These are phyloP conservation scores for Octonoba sinensis DNA, from an alignment of 2,888 invertebrate genomes.

Conservation along the genomic window DNA sequence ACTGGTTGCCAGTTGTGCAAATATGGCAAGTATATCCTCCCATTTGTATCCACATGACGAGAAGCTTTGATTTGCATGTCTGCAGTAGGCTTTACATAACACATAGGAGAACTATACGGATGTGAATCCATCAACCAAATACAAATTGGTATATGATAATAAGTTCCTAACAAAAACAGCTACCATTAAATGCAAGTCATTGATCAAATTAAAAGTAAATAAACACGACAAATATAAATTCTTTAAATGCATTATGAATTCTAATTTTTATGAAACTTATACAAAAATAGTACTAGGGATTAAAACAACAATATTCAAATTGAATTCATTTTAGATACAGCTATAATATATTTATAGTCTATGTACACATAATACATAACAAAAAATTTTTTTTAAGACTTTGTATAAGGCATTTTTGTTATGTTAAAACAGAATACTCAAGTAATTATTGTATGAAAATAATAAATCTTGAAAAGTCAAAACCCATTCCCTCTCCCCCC, in stretches of 20 bases:
- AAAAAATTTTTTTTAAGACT: too few species aligned
- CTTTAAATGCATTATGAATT: neutral
- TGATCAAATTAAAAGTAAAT: neutral
- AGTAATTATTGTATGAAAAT: too few species aligned
- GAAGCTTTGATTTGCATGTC: conserved; percentile 97
- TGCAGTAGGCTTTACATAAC: conserved; percentile 88
- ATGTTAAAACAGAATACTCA: too few species aligned
- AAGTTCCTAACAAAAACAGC: conserved; percentile 74
- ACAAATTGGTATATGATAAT: conserved; percentile 96
- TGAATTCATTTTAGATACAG: too few species aligned
- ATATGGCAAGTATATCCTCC: conserved; percentile 96
- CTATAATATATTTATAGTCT: too few species aligned
- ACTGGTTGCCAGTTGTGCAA: conserved; percentile 87
- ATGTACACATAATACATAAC: too few species aligned
- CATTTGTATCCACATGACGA: conserved; percentile 92
- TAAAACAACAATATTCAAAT: too few species aligned
- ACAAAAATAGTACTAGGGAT: neutral
- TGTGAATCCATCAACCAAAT: conserved; percentile 98
- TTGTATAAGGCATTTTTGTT: too few species aligned
- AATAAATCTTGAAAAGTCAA: too few species aligned
- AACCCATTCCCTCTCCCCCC: too few species aligned
- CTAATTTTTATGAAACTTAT: neutral
- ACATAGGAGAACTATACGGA: conserved; percentile 94
- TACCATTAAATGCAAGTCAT: too few species aligned
- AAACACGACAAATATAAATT: neutral